These are phyloP conservation scores for Dysmachus trigonus DNA, from an alignment of 2,888 invertebrate species.

Conservation along the genomic window DNA sequence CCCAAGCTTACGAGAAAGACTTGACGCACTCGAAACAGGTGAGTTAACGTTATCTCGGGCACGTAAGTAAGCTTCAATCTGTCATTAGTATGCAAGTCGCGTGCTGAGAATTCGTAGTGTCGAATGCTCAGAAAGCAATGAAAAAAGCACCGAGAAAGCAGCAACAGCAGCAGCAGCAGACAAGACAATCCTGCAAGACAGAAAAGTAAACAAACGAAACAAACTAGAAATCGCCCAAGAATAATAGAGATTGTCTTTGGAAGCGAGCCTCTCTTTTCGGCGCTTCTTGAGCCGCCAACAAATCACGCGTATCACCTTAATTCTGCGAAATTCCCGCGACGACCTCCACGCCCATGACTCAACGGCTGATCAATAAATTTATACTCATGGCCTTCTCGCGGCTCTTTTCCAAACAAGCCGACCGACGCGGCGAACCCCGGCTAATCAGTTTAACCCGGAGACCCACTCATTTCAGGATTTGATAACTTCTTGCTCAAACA, in stretches of 20 bases:
- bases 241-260: slow-evolving; percentile 23
- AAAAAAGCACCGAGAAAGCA: neutral
- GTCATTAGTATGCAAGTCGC: slow-evolving; percentile 24
- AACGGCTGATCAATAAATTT: slow-evolving; percentile 39
- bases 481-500: slow-evolving; percentile 27
- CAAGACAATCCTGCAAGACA: neutral
- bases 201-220: slow-evolving; percentile 4
- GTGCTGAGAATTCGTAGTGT: neutral
- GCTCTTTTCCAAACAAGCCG: slow-evolving; percentile 8
- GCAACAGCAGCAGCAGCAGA: no score
- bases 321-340: slow-evolving; percentile 20
- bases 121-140: neutral
- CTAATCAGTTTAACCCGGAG: slow-evolving; percentile 38
- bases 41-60: slow-evolving; percentile 8
- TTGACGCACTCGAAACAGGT: slow-evolving; percentile 15
- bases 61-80: neutral
- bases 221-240: neutral
- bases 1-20: slow-evolving; percentile 17
- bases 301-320: slow-evolving; percentile 21
- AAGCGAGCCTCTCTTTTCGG: neutral
- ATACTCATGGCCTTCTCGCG: neutral
- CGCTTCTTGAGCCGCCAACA: slow-evolving; percentile 5
- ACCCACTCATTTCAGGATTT: slow-evolving; percentile 25
- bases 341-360: slow-evolving; percentile 31
- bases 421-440: neutral